phyloP scores from a whole-genome alignment of 2,888 invertebrate species.

The Conops quadrifasciatus region DNA sequence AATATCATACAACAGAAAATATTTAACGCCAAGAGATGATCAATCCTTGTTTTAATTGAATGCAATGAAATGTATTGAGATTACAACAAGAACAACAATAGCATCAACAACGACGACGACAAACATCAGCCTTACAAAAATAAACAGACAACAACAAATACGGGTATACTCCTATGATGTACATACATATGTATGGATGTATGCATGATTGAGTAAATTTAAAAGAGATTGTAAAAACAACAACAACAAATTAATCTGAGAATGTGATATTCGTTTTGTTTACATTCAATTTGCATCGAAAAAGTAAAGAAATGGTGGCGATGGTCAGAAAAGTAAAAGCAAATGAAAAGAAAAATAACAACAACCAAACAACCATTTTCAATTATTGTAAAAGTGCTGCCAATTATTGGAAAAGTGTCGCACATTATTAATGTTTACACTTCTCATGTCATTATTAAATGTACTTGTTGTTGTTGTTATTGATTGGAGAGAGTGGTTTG shows the following conservation, averaged over 20 bases:
- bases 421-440: neutral
- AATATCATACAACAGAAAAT: neutral
- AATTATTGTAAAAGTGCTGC: conserved; percentile 19
- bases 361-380: neutral
- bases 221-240: conserved; percentile 21
- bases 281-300: conserved; percentile 31
- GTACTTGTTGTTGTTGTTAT: neutral
- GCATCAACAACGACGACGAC: neutral
- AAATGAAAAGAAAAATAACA: neutral
- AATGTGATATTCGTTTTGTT: conserved; percentile 18
- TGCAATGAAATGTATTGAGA: conserved; percentile 34
- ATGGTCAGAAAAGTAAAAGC: neutral
- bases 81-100: conserved; percentile 12
- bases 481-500: neutral
- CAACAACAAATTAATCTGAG: neutral
- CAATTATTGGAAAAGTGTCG: neutral
- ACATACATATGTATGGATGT: conserved; percentile 15
- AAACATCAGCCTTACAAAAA: conserved; percentile 32
- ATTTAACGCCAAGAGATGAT: neutral
- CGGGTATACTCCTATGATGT: neutral
- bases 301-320: neutral
- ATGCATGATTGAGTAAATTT: conserved; percentile 15
- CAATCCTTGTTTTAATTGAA: conserved; percentile 20
- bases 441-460: neutral
- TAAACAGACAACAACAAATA: conserved; percentile 5